Base-by-base conservation (phyloP, 1,140 invertebrate species). In the Ceratina japonica region DNA sequence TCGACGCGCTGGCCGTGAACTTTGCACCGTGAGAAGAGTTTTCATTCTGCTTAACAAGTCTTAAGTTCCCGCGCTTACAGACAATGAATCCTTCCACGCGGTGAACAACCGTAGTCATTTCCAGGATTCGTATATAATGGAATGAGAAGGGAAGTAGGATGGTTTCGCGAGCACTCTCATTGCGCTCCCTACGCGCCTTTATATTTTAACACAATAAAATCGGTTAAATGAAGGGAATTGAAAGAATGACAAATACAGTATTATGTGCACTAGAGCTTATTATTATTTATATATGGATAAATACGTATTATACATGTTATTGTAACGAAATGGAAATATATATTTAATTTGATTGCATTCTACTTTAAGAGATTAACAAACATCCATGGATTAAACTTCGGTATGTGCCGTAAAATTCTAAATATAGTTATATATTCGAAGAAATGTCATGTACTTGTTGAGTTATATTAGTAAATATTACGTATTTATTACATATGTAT, bases 21-120 rank as follows among this genome's bases (percentile, higher is more conserved):
- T 87, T 85, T 86, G 85, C 82, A 86, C 82, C 82, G 86, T 87
- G 86, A 87, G 86, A 87, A 84, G 70, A 84, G 75, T 80, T 87
- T 82, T 81, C n/a, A 70, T 82, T 84, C 58, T 44, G 77, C 71
- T 81, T 87, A 87, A 86, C 82, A 84, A 87, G 85, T 70, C 69
- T n/a, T 70, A 75, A 80, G 76, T 87, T 87, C 86, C 86, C 86
- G 86, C 86, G 86, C 84, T 82, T 86, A 73, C 56, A 81, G 69
- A 87, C 85, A 86, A 86, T 86, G 75, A 86, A 77, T 77, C 75
- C 74, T 74, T 75, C 81, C 75, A 80, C 59, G 59, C 83, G 77
- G 70, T 79, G 61, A 79, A 79, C n/a, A 75, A 75, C 74, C 65
- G 64, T 80, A 64, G 64, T 44, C 58, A 44, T 76, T 80, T 76